Conservation (phyloP, 2,113 vertebrate genomes). For the Crotophaga sulcirostris region DNA sequence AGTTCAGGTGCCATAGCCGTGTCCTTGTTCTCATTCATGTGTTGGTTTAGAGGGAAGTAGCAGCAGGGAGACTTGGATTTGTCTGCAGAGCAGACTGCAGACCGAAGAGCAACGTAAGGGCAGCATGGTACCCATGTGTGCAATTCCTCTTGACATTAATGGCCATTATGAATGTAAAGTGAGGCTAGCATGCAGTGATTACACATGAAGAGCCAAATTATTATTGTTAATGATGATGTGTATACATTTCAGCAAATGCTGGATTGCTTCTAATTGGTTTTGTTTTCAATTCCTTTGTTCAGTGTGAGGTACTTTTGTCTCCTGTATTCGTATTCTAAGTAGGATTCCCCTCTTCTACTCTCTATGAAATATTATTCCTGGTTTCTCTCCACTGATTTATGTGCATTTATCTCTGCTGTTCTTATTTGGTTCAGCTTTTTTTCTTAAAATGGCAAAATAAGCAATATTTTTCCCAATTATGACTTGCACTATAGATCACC, state of each 20-base stretch:
- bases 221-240: constrained; percentile 32
- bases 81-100: background rate
- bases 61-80: background rate
- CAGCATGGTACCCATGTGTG: background rate
- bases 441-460: background rate
- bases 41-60: background rate
- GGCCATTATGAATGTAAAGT: background rate
- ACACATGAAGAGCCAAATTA: constrained; percentile 10
- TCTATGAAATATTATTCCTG: background rate
- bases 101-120: accelerated
- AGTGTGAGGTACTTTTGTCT: background rate
- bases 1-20: background rate
- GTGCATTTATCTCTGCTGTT: background rate
- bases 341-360: background rate
- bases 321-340: background rate
- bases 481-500: background rate
- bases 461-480: background rate
- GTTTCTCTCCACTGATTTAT: background rate
- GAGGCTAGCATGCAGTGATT: background rate
- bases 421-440: background rate
- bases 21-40: background rate
- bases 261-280: constrained; percentile 23
- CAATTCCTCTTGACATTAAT: constrained; percentile 18
- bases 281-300: constrained; percentile 14
- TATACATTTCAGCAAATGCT: background rate